Percentiles rank a stretch among this genome's conserved stretches.
Conservation (phyloP, 2,888 invertebrate species). For the Ischnus inquisitorius region DNA sequence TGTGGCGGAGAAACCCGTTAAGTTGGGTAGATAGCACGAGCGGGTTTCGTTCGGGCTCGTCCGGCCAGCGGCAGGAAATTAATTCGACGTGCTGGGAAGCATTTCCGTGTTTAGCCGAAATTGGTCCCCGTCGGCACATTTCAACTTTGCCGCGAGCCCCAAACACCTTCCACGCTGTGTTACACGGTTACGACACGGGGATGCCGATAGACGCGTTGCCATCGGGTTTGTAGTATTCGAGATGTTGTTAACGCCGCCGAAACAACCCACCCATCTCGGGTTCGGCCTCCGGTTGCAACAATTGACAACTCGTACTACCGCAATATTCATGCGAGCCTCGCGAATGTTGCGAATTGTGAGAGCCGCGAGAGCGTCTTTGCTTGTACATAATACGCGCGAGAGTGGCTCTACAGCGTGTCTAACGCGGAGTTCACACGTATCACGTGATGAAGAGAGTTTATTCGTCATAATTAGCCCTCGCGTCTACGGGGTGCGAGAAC, state of each 20-base stretch:
- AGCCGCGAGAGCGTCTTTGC: background rate
- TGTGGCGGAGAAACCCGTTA: background rate
- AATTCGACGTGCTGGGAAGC: conserved; percentile 77
- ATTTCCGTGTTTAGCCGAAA: conserved; percentile 78
- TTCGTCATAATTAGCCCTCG: conserved; percentile 75
- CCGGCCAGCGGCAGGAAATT: conserved; percentile 73
- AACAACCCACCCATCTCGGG: no score
- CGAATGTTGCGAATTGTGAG: background rate
- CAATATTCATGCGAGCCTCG: background rate
- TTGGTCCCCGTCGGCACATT: conserved; percentile 78
- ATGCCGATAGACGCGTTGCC: conserved; percentile 7
- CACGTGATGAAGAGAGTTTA: conserved; percentile 75
- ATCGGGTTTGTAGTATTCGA: background rate
- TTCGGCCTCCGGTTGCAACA: background rate
- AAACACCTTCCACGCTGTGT: conserved; percentile 31
- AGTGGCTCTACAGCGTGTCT: conserved; percentile 14
- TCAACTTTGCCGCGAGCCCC: conserved; percentile 71
- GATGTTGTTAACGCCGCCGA: background rate
- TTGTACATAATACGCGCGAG: conserved; percentile 30
- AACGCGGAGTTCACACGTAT: conserved; percentile 57
- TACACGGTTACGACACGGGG: conserved; percentile 10
- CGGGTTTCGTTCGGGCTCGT: conserved; percentile 21
- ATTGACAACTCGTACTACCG: background rate
- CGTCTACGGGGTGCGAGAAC: conserved; percentile 53
- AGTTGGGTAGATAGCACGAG: background rate